Conservation (phyloP, 2,797 vertebrate species). For the Tapirus indicus region DNA sequence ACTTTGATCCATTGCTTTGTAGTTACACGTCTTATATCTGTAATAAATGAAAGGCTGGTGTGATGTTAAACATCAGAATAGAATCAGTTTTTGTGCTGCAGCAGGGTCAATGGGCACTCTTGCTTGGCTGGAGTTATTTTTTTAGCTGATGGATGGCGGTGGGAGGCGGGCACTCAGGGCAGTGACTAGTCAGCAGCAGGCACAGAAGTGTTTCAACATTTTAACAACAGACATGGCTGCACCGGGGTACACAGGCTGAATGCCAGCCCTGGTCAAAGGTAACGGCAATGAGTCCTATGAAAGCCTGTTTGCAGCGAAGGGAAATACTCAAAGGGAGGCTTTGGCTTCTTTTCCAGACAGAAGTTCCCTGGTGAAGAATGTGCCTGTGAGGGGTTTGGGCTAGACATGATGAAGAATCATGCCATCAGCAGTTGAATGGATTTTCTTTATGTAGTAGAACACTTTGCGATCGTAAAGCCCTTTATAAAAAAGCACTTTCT, state of each 20-base stretch:
- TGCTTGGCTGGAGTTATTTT: background rate
- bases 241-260: accelerated
- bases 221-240: background rate
- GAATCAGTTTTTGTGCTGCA: background rate
- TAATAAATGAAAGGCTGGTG: background rate
- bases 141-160: background rate
- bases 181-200: background rate
- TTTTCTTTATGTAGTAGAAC: background rate
- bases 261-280: background rate
- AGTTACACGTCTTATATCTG: background rate
- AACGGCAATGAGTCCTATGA: background rate
- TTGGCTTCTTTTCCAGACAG: background rate
- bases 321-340: background rate
- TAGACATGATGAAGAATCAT: background rate
- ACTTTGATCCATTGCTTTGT: background rate
- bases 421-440: background rate
- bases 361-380: background rate
- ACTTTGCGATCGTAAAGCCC: background rate
- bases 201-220: background rate
- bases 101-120: too few relatives aligned
- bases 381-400: background rate
- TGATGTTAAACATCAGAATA: background rate
- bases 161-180: background rate
- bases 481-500: background rate
- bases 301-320: background rate